Base-by-base conservation (phyloP, 2,888 invertebrate genomes). In the Stenurella melanura region DNA sequence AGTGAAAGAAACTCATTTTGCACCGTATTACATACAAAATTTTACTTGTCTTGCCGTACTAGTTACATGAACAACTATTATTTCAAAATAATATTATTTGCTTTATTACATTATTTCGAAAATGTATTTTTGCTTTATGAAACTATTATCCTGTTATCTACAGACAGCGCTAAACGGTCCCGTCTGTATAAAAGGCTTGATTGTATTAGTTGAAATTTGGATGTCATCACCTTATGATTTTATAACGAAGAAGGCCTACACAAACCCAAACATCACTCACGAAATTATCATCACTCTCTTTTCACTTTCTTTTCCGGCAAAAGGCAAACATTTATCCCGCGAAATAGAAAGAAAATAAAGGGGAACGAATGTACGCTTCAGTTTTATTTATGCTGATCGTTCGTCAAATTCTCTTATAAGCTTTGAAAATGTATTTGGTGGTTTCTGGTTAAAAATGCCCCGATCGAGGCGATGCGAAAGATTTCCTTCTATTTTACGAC, bases 321-420 rank as follows among this genome's bases (percentile, higher is more conserved):
- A 85, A 82, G 76, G 85, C 85, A 87, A 87, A 87, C 86, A 87
- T 87, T 87, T 86, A 83, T 85, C 85, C 83, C 85, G 85, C 80
- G 85, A 84, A 88, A 87, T 87, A 87, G 86, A 88, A 88, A 86
- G 87, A 87, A 87, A 88, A 88, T 87, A 87, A 84, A 86, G 83
- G 85, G 81, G 84, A 84, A 80, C 81, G 84, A 84, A 82, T 83
- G 80, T 82, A 82, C 80, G 83, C 75, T 82, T 84, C 83, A 78
- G 82, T 84, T 85, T 81, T 82, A 83, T 83, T 84, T 80, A 76
- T 61, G 77, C 79, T 75, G 77, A 83, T 83, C 84, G 82, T 86
- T 82, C 81, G 77, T 84, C 85, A 84, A 83, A 84, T 82, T 83
- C 66, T 64, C 77, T 76, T 80, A 78, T 78, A 63, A 74, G 75